phyloP scores from a whole-genome alignment of 2,797 vertebrate species.

The Apodemus agrarius region DNA sequence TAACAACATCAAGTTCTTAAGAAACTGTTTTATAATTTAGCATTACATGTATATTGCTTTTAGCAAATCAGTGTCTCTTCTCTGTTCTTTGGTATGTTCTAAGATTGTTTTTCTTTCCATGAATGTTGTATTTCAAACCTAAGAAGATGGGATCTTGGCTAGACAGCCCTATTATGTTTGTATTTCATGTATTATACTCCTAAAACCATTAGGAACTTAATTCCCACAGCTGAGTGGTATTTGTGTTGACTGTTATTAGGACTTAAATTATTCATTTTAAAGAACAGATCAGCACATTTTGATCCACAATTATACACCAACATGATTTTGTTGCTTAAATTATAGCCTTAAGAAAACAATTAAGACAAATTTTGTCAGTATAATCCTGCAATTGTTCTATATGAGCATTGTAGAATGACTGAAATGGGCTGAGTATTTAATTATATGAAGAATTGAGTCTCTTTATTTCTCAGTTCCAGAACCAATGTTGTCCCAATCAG shows the following conservation, averaged over 20 bases:
- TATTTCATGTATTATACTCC: background rate
- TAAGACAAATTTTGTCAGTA: background rate
- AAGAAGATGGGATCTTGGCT: background rate
- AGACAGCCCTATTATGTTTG: background rate
- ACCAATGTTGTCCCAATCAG: background rate
- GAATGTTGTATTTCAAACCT: background rate
- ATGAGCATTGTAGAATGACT: background rate
- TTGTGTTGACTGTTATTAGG: background rate
- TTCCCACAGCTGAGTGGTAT: background rate
- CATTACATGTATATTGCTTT: background rate
- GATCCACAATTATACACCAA: background rate
- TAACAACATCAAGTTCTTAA: background rate
- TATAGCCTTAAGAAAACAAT: background rate
- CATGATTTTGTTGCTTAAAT: background rate
- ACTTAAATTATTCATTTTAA: background rate
- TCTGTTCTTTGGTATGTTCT: background rate
- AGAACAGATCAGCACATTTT: background rate
- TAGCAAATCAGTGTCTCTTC: background rate
- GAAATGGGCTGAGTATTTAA: background rate
- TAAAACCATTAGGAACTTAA: background rate
- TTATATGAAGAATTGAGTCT: background rate
- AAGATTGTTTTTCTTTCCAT: background rate
- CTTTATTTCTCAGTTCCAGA: background rate
- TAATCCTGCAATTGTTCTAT: background rate
- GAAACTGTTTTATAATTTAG: background rate